Percentiles rank a stretch among this genome's conserved stretches.
Evolutionary conservation across 2,888 invertebrate species (phyloP).

Genomic region (Drosophila borealis): DNA sequence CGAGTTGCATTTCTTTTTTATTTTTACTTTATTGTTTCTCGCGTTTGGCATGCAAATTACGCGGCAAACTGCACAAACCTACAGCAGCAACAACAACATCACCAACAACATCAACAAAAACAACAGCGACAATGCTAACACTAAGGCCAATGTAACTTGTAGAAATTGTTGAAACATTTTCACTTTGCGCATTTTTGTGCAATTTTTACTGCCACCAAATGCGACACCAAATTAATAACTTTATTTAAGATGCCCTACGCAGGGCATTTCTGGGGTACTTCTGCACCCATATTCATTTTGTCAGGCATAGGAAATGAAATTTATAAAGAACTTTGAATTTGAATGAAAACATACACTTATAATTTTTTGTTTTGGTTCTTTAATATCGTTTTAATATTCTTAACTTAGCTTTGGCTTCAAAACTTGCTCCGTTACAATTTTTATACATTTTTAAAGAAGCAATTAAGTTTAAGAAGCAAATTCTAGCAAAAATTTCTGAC

Average conservation of each 20-base stretch:
- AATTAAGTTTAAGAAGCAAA: too few species aligned
- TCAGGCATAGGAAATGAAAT: neutral
- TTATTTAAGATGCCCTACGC: constrained; percentile 45
- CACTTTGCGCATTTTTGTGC: constrained; percentile 59
- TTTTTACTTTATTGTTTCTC: constrained; percentile 67
- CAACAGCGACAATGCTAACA: constrained; percentile 18
- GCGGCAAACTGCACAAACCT: constrained; percentile 41
- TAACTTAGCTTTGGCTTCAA: too few species aligned
- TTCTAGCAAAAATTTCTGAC: too few species aligned
- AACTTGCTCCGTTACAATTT: too few species aligned
- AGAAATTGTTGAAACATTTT: constrained; percentile 68
- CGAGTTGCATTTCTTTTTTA: constrained; percentile 62
- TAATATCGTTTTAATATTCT: too few species aligned
- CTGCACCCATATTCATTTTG: neutral
- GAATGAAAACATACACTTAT: too few species aligned
- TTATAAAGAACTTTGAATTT: neutral
- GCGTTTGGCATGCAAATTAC: constrained; percentile 74
- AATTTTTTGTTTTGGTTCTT: too few species aligned
- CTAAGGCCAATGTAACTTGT: constrained; percentile 45
- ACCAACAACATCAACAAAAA: constrained; percentile 16
- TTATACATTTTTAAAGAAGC: too few species aligned
- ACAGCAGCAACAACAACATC: constrained; percentile 14
- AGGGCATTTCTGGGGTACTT: neutral
- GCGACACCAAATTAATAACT: constrained; percentile 61
- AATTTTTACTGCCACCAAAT: constrained; percentile 44